A percentile compares a stretch with the other conserved stretches of the same genome.
phyloP scores from a whole-genome alignment of 1,140 invertebrate species.

The Drosophila sproati region DNA sequence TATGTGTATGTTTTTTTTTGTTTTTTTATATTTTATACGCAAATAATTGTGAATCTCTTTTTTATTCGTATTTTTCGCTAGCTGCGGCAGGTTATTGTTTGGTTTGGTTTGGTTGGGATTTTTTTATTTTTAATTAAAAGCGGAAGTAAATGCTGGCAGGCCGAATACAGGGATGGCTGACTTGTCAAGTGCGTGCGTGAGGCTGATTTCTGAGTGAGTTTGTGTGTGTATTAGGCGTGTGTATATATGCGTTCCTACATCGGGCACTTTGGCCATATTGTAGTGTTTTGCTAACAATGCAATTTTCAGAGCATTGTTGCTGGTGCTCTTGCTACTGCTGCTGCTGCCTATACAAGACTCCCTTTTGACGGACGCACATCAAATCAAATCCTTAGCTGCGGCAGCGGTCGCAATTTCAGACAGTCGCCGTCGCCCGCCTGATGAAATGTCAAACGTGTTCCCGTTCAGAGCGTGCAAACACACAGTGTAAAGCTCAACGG shows the following conservation, averaged over 20 bases:
- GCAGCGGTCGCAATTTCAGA: slow-evolving; percentile 65
- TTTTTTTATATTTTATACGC: slow-evolving; percentile 67
- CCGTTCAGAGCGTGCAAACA: slow-evolving; percentile 32
- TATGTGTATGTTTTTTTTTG: slow-evolving; percentile 28
- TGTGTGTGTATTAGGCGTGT: slow-evolving; percentile 39
- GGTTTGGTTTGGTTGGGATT: slow-evolving; percentile 69
- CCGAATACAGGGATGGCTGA: slow-evolving; percentile 37
- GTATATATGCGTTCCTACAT: slow-evolving; percentile 28
- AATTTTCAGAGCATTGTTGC: slow-evolving; percentile 76
- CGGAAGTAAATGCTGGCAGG: slow-evolving; percentile 71
- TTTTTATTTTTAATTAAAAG: slow-evolving; percentile 84
- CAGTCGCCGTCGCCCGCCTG: slow-evolving; percentile 50
- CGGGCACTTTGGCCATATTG: slow-evolving; percentile 71
- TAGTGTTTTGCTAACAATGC: slow-evolving; percentile 83
- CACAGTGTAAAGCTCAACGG: slow-evolving; percentile 55
- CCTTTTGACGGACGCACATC: slow-evolving; percentile 65
- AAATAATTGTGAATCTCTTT: slow-evolving; percentile 79
- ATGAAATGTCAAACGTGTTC: slow-evolving; percentile 55
- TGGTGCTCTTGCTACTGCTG: slow-evolving; percentile 10
- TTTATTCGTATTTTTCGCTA: slow-evolving; percentile 47
- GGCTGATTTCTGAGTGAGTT: not conserved
- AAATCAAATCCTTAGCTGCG: slow-evolving; percentile 66
- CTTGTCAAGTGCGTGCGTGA: slow-evolving; percentile 72
- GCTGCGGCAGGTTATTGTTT: slow-evolving; percentile 67
- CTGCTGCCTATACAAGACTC: slow-evolving; percentile 21